phyloP scores from a whole-genome alignment of 2,113 vertebrate genomes.

The Phoenicopterus ruber region DNA sequence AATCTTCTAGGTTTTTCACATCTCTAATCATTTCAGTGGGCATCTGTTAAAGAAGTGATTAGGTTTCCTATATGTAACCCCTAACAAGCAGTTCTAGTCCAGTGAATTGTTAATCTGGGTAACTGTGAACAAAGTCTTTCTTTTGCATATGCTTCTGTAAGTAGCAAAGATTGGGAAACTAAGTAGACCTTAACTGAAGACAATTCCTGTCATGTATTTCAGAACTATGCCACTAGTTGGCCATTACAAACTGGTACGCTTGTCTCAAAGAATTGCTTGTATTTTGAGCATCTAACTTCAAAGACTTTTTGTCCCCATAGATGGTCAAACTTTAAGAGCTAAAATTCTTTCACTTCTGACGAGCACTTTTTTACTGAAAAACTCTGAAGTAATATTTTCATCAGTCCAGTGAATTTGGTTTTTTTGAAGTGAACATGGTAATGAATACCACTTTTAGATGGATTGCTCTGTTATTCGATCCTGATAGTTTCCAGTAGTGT shows the following conservation, averaged over 20 bases:
- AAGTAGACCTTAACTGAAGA: background rate
- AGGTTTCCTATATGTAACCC: rapidly evolving
- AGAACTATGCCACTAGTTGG: background rate
- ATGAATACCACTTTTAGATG: background rate
- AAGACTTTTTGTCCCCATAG: background rate
- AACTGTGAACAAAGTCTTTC: background rate
- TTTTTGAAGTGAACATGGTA: background rate
- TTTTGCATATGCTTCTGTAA: background rate
- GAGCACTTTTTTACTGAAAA: background rate
- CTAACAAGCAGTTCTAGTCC: background rate
- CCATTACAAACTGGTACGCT: background rate
- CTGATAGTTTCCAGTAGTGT: background rate
- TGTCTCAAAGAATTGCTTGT: background rate
- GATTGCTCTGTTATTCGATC: background rate
- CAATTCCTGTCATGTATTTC: background rate
- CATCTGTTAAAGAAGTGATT: background rate
- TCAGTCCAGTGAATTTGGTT: background rate
- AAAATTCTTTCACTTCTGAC: background rate
- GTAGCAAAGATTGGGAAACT: background rate
- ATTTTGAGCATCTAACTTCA: background rate
- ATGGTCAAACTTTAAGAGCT: background rate
- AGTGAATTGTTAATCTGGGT: background rate
- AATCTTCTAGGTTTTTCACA: background rate
- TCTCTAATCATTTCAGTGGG: background rate
- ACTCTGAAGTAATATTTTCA: background rate